A percentile compares a stretch with the other conserved stretches of the same genome.
phyloP scores from a whole-genome alignment of 1,140 invertebrate genomes.

The Andricus grossulariae region DNA sequence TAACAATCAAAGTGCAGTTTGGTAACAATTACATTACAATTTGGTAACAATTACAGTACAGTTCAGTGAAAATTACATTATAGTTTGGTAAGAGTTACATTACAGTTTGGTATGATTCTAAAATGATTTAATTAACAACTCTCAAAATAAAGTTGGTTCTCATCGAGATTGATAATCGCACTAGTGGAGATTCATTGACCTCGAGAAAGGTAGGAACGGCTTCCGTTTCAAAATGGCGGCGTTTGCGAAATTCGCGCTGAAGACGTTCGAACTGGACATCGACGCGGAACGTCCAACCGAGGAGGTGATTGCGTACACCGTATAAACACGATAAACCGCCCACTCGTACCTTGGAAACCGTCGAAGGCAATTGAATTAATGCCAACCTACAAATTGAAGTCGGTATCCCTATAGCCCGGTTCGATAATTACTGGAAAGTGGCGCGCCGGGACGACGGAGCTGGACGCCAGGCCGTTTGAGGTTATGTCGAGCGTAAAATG shows the following conservation, averaged over 20 bases:
- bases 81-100: neutral
- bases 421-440: constrained; percentile 71
- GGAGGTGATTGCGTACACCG: constrained; percentile 52
- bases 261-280: constrained; percentile 25
- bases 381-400: constrained; percentile 73
- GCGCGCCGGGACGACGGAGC: constrained; percentile 46
- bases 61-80: too few relatives aligned
- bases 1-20: too few relatives aligned
- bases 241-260: constrained; percentile 20
- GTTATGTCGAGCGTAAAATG: constrained; percentile 49
- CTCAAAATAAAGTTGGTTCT: neutral
- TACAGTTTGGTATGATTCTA: neutral
- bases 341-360: constrained; percentile 54
- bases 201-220: neutral
- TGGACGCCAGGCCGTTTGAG: constrained; percentile 21
- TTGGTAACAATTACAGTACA: too few relatives aligned
- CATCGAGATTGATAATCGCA: neutral
- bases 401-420: constrained; percentile 61
- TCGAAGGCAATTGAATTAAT: constrained; percentile 72
- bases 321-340: constrained; percentile 59
- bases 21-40: too few relatives aligned
- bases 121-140: neutral
- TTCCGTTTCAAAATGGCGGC: constrained; percentile 23
- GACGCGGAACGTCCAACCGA: constrained; percentile 23
- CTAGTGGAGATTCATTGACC: neutral